A percentile compares a stretch with the other conserved stretches of the same genome.
Conservation (phyloP, 2,797 vertebrate genomes). For the Pterois miles region DNA sequence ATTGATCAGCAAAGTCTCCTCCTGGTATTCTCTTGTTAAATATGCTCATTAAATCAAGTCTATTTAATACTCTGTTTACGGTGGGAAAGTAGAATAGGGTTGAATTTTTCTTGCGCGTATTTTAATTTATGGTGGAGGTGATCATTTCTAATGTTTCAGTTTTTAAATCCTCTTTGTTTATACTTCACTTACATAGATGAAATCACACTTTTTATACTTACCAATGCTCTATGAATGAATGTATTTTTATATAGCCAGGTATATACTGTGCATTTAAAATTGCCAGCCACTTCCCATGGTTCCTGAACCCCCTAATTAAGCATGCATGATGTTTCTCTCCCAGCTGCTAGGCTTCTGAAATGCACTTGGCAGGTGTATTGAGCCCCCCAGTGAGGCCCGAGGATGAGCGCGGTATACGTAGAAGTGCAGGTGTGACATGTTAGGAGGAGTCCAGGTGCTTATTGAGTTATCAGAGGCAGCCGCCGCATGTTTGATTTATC, state of each 20-base stretch:
- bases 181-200: not conserved
- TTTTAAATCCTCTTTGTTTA: slow-evolving; percentile 3
- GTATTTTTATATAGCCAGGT: slow-evolving; percentile 23
- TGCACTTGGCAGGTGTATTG: slow-evolving; percentile 83
- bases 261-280: slow-evolving; percentile 54
- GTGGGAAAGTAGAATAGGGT: slow-evolving; percentile 31
- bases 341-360: slow-evolving; percentile 79
- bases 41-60: slow-evolving; percentile 84
- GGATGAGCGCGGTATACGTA: slow-evolving; percentile 70
- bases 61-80: slow-evolving; percentile 66
- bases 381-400: slow-evolving; percentile 79
- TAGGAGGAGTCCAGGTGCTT: slow-evolving; percentile 85
- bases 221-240: slow-evolving; percentile 5
- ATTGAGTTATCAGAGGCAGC: slow-evolving; percentile 88
- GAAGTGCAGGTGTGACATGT: slow-evolving; percentile 86
- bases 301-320: slow-evolving; percentile 80
- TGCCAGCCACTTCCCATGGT: slow-evolving; percentile 65
- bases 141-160: not conserved
- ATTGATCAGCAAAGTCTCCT: slow-evolving; percentile 79
- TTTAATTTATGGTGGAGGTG: not conserved
- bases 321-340: slow-evolving; percentile 81
- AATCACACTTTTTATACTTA: not conserved
- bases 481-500: slow-evolving; percentile 80
- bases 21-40: slow-evolving; percentile 74
- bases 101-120: slow-evolving; percentile 12